These are phyloP conservation scores for Arion vulgaris DNA, from an alignment of 1,140 invertebrate genomes.

Conservation along the genomic window DNA sequence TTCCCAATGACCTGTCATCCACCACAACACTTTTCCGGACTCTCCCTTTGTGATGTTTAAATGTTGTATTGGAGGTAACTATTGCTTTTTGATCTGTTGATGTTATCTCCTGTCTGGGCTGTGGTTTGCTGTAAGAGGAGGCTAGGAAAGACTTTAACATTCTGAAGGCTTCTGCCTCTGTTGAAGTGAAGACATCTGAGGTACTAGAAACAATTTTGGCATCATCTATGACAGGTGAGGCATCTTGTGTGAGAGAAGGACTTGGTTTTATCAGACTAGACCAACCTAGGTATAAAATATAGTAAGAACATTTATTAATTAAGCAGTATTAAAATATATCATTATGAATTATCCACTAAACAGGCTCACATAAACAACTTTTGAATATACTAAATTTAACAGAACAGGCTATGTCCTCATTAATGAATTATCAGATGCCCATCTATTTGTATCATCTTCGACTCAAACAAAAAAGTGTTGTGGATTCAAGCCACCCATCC, in stretches of 20 bases:
- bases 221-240: neutral
- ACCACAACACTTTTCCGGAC: neutral
- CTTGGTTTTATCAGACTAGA: neutral
- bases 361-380: no score
- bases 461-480: no score
- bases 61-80: neutral
- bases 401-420: no score
- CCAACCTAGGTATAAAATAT: neutral
- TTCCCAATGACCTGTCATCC: neutral
- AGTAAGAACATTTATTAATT: no score
- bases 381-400: no score
- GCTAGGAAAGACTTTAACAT: constrained; percentile 13
- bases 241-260: neutral
- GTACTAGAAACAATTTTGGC: constrained; percentile 9
- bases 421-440: no score
- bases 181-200: constrained; percentile 1
- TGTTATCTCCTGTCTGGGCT: constrained; percentile 30
- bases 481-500: no score
- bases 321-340: no score
- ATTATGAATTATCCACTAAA: no score
- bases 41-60: constrained; percentile 7
- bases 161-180: constrained; percentile 25
- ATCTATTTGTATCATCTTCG: no score
- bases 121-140: constrained; percentile 29
- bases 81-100: neutral